These are phyloP conservation scores for Pachypanchax playfairii DNA, from an alignment of 2,113 vertebrate genomes.

Conservation along the genomic window DNA sequence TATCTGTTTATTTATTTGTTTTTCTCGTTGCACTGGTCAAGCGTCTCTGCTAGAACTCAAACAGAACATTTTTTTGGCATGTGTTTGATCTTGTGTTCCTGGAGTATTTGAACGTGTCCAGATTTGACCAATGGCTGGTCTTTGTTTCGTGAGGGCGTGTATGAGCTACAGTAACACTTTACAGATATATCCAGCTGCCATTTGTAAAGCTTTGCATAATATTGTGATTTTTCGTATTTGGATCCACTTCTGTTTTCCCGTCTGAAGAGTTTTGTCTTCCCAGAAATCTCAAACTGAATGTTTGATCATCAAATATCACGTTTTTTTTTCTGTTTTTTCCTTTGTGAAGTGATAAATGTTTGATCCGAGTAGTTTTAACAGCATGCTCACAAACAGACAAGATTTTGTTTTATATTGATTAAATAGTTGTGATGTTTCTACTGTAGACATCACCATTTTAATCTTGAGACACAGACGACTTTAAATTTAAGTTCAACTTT, in stretches of 20 bases:
- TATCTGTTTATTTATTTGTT: background rate
- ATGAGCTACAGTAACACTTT: slow-evolving; percentile 23
- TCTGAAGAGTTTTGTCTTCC: slow-evolving; percentile 22
- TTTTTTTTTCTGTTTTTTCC: slow-evolving; percentile 36
- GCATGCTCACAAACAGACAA: slow-evolving; percentile 27
- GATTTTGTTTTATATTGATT: slow-evolving; percentile 6
- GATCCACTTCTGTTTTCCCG: slow-evolving; percentile 5
- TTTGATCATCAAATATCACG: slow-evolving; percentile 43
- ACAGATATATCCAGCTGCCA: slow-evolving; percentile 28
- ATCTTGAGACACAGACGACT: background rate
- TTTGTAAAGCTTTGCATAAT: slow-evolving; percentile 52
- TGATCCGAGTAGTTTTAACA: slow-evolving; percentile 11
- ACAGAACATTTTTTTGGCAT: slow-evolving; percentile 16
- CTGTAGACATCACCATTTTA: background rate
- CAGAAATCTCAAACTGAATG: slow-evolving; percentile 55
- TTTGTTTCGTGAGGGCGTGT: slow-evolving; percentile 37
- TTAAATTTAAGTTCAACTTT: background rate
- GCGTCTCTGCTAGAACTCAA: slow-evolving; percentile 8
- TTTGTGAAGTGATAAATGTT: slow-evolving; percentile 33
- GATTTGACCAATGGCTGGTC: slow-evolving; percentile 28
- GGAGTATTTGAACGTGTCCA: background rate
- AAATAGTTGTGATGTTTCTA: slow-evolving; percentile 1
- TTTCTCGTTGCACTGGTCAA: background rate
- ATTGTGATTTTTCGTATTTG: slow-evolving; percentile 26
- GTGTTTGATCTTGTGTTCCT: background rate